Conservation (phyloP, 2,797 vertebrate genomes). For the Pseudotriccus pelzelni region DNA sequence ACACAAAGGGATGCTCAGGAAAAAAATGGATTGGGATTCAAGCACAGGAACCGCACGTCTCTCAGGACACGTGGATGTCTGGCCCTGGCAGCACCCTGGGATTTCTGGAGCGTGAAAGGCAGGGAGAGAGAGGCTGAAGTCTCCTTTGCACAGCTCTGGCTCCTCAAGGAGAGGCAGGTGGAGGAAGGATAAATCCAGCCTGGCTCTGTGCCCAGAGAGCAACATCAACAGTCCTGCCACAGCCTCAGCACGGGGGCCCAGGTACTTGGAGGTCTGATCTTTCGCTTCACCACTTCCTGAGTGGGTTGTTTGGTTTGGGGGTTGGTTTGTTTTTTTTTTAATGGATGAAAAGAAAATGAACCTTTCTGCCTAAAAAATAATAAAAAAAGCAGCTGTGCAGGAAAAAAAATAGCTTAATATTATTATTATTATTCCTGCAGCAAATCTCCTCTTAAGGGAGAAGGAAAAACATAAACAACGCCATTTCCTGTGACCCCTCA, state of each 20-base stretch:
- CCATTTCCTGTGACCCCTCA: background rate
- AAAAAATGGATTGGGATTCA: background rate
- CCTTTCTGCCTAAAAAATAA: background rate
- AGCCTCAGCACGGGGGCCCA: rapidly evolving
- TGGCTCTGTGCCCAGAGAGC: background rate
- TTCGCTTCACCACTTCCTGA: background rate
- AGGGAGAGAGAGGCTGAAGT: background rate
- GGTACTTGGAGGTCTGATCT: background rate
- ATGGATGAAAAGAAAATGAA: background rate
- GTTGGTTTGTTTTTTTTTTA: background rate
- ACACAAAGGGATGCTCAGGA: background rate
- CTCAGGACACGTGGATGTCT: background rate
- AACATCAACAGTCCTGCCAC: background rate
- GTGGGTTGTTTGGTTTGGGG: background rate
- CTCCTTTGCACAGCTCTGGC: background rate
- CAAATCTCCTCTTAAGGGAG: background rate
- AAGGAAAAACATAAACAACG: background rate
- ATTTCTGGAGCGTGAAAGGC: background rate
- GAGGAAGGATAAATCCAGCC: background rate
- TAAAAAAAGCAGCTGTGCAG: background rate
- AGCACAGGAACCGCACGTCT: rapidly evolving
- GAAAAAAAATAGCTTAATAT: background rate
- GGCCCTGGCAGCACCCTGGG: background rate
- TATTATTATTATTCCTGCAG: background rate
- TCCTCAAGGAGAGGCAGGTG: conserved; percentile 4